Conservation (phyloP, 2,888 invertebrate genomes). For the Ennomos fuscantarius region DNA sequence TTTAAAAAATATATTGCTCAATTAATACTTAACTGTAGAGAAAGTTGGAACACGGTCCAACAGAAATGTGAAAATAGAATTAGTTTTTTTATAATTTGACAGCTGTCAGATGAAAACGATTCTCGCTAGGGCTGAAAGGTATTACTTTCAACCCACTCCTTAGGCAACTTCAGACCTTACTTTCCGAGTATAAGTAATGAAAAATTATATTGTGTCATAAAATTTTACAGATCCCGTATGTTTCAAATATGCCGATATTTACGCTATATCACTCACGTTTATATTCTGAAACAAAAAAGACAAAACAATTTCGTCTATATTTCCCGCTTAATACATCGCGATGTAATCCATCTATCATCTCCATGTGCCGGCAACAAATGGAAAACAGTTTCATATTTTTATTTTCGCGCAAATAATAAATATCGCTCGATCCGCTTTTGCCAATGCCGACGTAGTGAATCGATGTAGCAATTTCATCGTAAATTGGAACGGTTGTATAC, state of each 20-base stretch:
- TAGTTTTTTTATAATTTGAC: too few relatives aligned
- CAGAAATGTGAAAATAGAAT: too few relatives aligned
- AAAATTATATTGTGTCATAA: conserved; percentile 6
- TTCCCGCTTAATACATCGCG: conserved; percentile 33
- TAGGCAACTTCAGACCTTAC: too few relatives aligned
- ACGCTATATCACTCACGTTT: conserved; percentile 16
- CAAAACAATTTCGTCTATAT: conserved; percentile 32
- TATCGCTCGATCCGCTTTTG: conserved; percentile 42
- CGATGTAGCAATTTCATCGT: conserved; percentile 54
- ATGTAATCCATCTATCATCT: conserved; percentile 40
- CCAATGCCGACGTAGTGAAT: conserved; percentile 46
- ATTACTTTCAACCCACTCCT: too few relatives aligned
- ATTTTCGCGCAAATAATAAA: conserved; percentile 42
- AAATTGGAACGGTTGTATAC: conserved; percentile 53
- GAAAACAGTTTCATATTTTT: conserved; percentile 38
- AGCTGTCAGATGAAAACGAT: too few relatives aligned
- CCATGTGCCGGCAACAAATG: conserved; percentile 34
- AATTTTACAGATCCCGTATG: conserved; percentile 14
- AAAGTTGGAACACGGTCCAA: too few relatives aligned
- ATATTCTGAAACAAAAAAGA: conserved; percentile 25
- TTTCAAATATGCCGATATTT: conserved; percentile 19
- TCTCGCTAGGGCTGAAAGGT: too few relatives aligned
- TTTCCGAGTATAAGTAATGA: too few relatives aligned
- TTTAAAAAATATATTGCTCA: too few relatives aligned
- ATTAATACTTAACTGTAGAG: too few relatives aligned